Evolutionary conservation across 2,113 vertebrate genomes (phyloP), one percentile per base, ranked within the genome.

Genomic region (Eira barbara): DNA sequence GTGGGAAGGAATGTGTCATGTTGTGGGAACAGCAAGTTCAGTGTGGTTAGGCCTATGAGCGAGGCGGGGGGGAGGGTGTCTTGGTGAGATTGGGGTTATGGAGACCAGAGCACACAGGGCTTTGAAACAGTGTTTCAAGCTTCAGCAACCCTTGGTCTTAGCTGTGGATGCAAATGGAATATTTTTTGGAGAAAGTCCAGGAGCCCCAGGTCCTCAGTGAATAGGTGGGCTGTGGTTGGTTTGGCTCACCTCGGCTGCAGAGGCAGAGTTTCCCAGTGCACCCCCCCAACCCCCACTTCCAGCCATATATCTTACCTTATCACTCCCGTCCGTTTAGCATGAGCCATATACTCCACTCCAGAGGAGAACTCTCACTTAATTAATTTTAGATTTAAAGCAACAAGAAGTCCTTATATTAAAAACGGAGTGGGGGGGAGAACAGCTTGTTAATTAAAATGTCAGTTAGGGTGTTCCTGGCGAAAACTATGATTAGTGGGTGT

Each of bases 301-400:
- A 90, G 96, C 94, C 67, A 69, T 98, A 98, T 87, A 98, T 98
- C 97, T 98, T 97, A 94, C 96, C 97, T 98, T 97, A 98, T 98
- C 98, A 98, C 97, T 97, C 97, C 96, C 76, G 96, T 98, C 97
- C 98, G 10, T 97, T 98, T 98, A 98, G 96, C 97, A 95, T 79
- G 97, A 98, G 97, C 98, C 98, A 95, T 94, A 96, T 55, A 96
- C 98, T 97, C 96, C 91, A 96, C 97, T 98, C 97, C 94, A 93
- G 96, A 96, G 96, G 93, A 98, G 98, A 98, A 98, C 98, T 96
- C 98, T 98, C 94, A 98, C 98, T 98, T 98, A 98, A 98, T 98
- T 98, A 98, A 98, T 98, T 98, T 98, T 98, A 98, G 98, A 98
- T 98, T 98, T 98, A 98, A 98, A 98, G 98, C 98, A 98, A 98